Base-by-base conservation (phyloP, 53 echinoderm and acorn worm genomes). In the Antedon mediterranea region DNA sequence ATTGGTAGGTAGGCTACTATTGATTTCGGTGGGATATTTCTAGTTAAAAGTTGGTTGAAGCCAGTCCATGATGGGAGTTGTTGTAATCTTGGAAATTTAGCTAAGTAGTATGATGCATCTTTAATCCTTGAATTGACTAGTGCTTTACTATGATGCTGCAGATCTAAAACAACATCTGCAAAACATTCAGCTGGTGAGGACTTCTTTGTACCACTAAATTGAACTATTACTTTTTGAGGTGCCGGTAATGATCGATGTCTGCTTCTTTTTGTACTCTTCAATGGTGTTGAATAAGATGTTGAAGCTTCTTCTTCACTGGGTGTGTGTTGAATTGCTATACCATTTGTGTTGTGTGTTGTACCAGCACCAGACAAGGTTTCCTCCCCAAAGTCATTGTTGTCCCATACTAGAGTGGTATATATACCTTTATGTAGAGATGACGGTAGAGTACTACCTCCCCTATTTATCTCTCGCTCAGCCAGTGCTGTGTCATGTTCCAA, bases 401-500 rank as follows among this genome's bases (percentile, higher is more conserved):
- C 90, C 90, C 90, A 90, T 33, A 87, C 77, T 28, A 87, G 33
- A 29, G 90, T 90, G 57, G 82, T 85, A 43, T 71, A 87, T 34
- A 43, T 33, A 13, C 74, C 71, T 43, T 81, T 30, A 73, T 85
- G 72, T 32, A 85, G 29, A 30, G 32, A 76, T 0, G 85, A 74
- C 33, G 80, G 85, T 73, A 84, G 23, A 14, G 71, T 30, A 0
- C 20, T 32, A 15, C 74, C 43, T 41, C 84, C 79, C 30, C 13
- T 42, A 20, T 72, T 30, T 1, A 74, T 79, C 79, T 84, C 75
- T 32, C 71, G 43, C 33, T 72, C 34, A 43, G 81, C 75, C 29
- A 86, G 34, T 18, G 86, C 86, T 34, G 90, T 90, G 31, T 90
- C 90, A 83, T 90, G 90, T 43, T 86, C 87, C 76, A 87, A 78